Evolutionary conservation across 2,113 vertebrate genomes (phyloP), one percentile per base, ranked within the genome.

Genomic region (Trematomus loennbergii): DNA sequence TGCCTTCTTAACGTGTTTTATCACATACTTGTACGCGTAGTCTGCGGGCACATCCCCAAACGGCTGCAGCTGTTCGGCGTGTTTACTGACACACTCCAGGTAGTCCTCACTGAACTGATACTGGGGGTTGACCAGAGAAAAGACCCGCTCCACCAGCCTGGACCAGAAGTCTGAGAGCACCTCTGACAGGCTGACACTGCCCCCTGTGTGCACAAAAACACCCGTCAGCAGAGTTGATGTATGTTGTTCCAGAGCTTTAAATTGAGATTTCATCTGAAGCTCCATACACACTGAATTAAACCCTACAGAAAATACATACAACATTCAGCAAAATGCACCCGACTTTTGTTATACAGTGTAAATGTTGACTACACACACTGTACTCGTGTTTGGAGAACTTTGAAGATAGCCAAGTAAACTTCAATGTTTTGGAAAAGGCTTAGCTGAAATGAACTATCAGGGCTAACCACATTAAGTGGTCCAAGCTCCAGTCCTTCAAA

Each of bases 81-180:
- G 95, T 80, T 95, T 96, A 29, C 94, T 96, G 79, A 97, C 96
- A 81, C 96, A 97, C 87, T 97, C 96, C 91, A 97, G 92, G 90
- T 97, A 97, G 60, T 96, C 96, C 20, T 95, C 94, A 53, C 92
- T 94, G 80, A 97, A 96, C 88, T 95, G 94, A 82, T 97, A 97
- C 81, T 97, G 96, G 12, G 97, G 97, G 85, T 97, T 96, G 46
- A 98, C 94, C 88, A 97, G 92, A 33, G 96, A 95, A 78, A 98
- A 96, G 62, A 96, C 94, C 33, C 94, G 94, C 92, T 98, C 96
- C 81, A 97, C 93, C 58, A 97, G 93, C 43, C 95, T 93, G 7
- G 95, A 94, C 97, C 97, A 97, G 94, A 98, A 97, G 78, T 97
- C 97, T 22, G 95, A 93, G 68, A 97, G 91, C 40, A 96, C 96